Base-by-base conservation (phyloP, 2,888 invertebrate genomes). In the Scrobipalpa atriplicella region DNA sequence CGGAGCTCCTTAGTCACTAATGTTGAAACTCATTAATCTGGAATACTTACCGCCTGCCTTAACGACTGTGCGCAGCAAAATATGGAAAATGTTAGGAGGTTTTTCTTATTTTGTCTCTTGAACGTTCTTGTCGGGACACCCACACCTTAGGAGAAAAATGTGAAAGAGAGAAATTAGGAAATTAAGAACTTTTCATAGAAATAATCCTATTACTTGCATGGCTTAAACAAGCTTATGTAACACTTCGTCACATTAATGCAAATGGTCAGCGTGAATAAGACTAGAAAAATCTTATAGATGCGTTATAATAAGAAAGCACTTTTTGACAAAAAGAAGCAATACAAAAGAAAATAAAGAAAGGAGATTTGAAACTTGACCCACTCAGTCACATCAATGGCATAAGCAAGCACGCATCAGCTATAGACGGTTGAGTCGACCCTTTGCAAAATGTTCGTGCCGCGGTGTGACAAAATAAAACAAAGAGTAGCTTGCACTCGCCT, bases 21-120 rank as follows among this genome's bases (percentile, higher is more conserved):
- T 73, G 70, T 69, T 69, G 68, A 67, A 73, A 71, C 74, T 73
- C 74, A 74, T 74, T 73, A 74, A 69, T 69, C 66, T 69, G 13
- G 43, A 66, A 67, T 64, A 67, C 56, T 39, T 52, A 54, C 58
- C 38, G 58, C 58, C 16, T 16, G 13, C 58, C n/a, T 36, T 58
- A 58, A 58, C 16, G 58, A 58, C 58, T 58, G 38, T 58, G 58
- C 29, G n/a, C 13, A n/a, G 58, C 29, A 38, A 16, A 38, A 58
- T 58, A 58, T 58, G n/a, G 58, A 58, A 38, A 58, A 36, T 38
- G 10, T 38, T 16, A 8, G 8, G 21, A 29, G 9, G 36, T 58
- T 16, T 36, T 58, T 58, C 58, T 56, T 19, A 21, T 21, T 21
- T 21, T 21, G 1, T 21, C 11, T 56, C 21, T 21, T 21, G 11